Conservation (phyloP, 2,113 vertebrate genomes). For the Gallinago undulata region DNA sequence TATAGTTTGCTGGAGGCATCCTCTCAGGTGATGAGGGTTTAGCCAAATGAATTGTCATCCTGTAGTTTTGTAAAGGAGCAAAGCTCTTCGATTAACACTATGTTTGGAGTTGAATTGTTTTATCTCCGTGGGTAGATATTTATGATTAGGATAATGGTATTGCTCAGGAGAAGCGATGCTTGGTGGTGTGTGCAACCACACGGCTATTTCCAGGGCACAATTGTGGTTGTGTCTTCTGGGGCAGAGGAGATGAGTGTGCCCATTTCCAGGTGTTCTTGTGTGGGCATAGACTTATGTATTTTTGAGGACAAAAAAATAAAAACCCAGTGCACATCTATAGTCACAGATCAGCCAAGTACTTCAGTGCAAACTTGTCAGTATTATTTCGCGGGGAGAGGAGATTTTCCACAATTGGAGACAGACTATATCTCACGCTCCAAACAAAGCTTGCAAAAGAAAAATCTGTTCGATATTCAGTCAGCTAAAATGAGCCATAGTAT, state of each 20-base stretch:
- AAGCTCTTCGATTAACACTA: fast-evolving
- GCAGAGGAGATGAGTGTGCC: too few species aligned
- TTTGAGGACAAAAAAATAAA: not conserved
- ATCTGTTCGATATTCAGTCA: not conserved
- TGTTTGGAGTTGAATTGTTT: fast-evolving
- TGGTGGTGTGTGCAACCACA: fast-evolving
- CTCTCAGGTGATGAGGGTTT: not conserved
- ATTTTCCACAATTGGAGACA: not conserved
- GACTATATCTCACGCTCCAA: not conserved
- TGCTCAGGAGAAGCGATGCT: not conserved
- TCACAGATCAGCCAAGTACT: not conserved
- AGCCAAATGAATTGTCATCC: not conserved
- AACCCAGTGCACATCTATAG: not conserved
- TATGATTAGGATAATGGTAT: not conserved
- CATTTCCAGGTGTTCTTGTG: not conserved
- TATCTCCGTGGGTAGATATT: not conserved
- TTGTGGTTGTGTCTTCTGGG: not conserved
- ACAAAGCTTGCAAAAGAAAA: not conserved
- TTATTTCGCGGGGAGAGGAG: not conserved
- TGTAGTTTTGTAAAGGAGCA: not conserved
- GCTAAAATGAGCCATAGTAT: not conserved
- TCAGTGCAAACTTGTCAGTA: not conserved
- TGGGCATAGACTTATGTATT: not conserved
- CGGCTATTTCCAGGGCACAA: not conserved
- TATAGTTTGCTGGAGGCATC: not conserved